Base-by-base conservation (phyloP, 2,113 vertebrate species). In the Coptodon bakossiorum region DNA sequence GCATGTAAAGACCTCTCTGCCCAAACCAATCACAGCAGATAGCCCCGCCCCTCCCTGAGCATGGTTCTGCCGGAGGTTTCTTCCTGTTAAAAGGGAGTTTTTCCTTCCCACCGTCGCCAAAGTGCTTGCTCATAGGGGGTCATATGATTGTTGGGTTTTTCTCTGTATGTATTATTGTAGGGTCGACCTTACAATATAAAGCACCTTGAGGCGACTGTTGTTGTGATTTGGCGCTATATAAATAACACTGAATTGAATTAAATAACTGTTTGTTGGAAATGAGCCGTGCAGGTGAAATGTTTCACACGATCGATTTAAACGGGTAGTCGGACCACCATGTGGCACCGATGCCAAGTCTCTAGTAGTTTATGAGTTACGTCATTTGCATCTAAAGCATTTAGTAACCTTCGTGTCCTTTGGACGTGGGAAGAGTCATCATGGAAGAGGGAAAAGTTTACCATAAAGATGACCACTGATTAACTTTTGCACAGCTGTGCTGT, bases 181-280 rank as follows among this genome's bases (percentile, higher is more conserved):
- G 24, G 4, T 29, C 12, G 0, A 29, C 54, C 7, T 29, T 3
- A 57, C 2, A 7, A 1, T 56, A 56, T 12, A 56, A 56, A 4
- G 53, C 6, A 56, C 6, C 11, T 27, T 56, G 22, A 0, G 22
- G 53, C 2, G 1, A 24, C 0, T 6, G 52, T 4, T 24, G 6
- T 24, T 56, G n/a, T 56, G 3, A 56, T 56, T 56, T 56, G 10
- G n/a, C 1, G n/a, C n/a, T 56, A 3, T 56, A 6, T 6, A 12
- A 54, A 54, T 24, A 0, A 54, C 9, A 54, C n/a, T 0, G 53
- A 54, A 54, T 54, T 54, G 10, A 54, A 54, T 54, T 54, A 22
- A 54, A 54, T 31, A 61, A 4, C 8, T 31, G 27, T 9, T 61
- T 61, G 57, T 31, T 61, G 27, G 27, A 31, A 31, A 61, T 17